These are phyloP conservation scores for Pecten maximus DNA, from an alignment of 2,888 invertebrate genomes.

Conservation along the genomic window DNA sequence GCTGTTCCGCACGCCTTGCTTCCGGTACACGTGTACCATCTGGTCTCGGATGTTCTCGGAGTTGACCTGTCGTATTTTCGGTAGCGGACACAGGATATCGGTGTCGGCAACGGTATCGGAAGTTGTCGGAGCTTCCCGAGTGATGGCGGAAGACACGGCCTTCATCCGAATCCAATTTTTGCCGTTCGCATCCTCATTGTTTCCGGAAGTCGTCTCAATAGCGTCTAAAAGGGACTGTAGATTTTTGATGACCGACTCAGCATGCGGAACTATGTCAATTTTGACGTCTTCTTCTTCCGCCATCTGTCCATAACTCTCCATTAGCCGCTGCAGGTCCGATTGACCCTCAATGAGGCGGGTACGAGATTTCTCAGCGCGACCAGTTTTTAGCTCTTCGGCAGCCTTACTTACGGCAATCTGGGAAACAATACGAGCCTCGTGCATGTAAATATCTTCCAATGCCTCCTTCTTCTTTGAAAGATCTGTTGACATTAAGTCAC, in stretches of 20 bases:
- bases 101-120: conserved; percentile 59
- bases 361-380: conserved; percentile 54
- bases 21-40: conserved; percentile 43
- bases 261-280: conserved; percentile 48
- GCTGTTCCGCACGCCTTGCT: conserved; percentile 49
- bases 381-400: conserved; percentile 58
- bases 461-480: conserved; percentile 50
- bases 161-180: conserved; percentile 69
- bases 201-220: conserved; percentile 53
- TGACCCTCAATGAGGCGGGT: conserved; percentile 61
- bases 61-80: conserved; percentile 50
- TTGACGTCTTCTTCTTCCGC: conserved; percentile 50
- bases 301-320: conserved; percentile 58
- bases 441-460: conserved; percentile 57
- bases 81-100: conserved; percentile 65
- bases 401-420: conserved; percentile 58
- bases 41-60: conserved; percentile 46
- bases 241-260: conserved; percentile 61
- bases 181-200: conserved; percentile 45
- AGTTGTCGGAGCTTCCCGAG: conserved; percentile 67
- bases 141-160: conserved; percentile 70
- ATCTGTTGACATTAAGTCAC: conserved; percentile 52
- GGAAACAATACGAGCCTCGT: conserved; percentile 61
- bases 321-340: conserved; percentile 57
- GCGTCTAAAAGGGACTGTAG: conserved; percentile 62